These are phyloP conservation scores for Drosophila subobscura DNA, from an alignment of 1,140 invertebrate species.

Conservation along the genomic window DNA sequence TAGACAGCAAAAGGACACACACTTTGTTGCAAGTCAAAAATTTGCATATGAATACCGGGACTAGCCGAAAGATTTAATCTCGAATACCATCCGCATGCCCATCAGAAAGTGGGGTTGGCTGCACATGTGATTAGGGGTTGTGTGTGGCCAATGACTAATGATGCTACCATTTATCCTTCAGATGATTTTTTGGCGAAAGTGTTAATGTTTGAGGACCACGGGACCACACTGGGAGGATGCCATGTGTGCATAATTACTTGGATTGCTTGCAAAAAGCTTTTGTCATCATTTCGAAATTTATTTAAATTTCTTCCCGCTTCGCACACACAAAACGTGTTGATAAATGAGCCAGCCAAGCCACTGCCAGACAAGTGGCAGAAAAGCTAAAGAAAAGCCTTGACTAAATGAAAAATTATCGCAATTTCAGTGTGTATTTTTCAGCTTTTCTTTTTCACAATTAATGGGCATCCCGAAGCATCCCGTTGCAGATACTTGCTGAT, in stretches of 20 bases:
- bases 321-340: conserved; percentile 20
- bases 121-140: conserved; percentile 29
- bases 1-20: background rate
- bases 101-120: conserved; percentile 3
- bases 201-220: conserved; percentile 34
- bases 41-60: conserved; percentile 48
- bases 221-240: conserved; percentile 16
- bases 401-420: conserved; percentile 39
- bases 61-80: conserved; percentile 28
- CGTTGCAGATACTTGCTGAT: background rate
- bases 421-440: conserved; percentile 29
- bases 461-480: too few species aligned
- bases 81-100: conserved; percentile 10
- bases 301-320: conserved; percentile 39
- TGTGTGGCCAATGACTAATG: conserved; percentile 49
- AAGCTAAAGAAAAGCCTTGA: background rate
- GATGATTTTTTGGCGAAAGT: conserved; percentile 31
- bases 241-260: conserved; percentile 58
- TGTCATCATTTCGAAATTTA: conserved; percentile 62
- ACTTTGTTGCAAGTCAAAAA: conserved; percentile 40
- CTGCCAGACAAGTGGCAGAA: conserved; percentile 17
- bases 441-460: conserved; percentile 8
- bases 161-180: conserved; percentile 51
- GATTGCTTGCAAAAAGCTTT: conserved; percentile 47
- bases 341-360: conserved; percentile 34